Evolutionary conservation across 37 sponge, comb jelly and placozoan genomes (phyloP), one percentile per base, ranked within the genome.

Genomic region (Axinella damicornis): DNA sequence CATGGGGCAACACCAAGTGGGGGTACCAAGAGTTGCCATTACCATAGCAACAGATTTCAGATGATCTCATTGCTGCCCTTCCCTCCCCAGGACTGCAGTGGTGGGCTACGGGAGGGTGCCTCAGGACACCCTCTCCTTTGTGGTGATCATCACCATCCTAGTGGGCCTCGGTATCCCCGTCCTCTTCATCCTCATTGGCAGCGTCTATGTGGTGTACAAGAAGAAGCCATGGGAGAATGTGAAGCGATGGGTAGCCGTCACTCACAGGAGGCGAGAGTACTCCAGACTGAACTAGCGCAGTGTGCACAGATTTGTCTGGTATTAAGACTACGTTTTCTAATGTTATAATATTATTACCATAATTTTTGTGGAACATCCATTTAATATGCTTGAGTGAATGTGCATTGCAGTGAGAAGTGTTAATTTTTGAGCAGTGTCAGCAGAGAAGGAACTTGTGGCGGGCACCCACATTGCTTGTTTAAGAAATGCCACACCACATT

Each of bases 151-250:
- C 58, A 75, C 65, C 68, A 85, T 92, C 38, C 58, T 67, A 25
- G 89, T 92, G 31, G 89, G 89, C 19, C 68, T 92, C 18, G 93
- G 93, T 0, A 28, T 92, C 25, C 93, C 93, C 11, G 81, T 53
- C 37, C 34, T 57, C 5, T 37, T 88, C 40, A 79, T 92, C 17
- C 16, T 84, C 17, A 0, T 92, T 22, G 89, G 82, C 1, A 63
- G 21, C 2, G 53, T 88, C 34, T 92, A 75, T 57, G 80, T 92
- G 19, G 14, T 84, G 16, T 57, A 72, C 35, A 79, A 84, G 81
- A 82, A 74, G 80, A 87, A 80, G 59, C 88, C 81, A 18, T 83
- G 84, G 88, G 56, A 74, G 65, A 65, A 89, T 63, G 35, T 89
- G 30, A 61, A 65, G 22, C 27, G 84, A 62, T 56, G 33, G 69